Evolutionary conservation across 2,888 invertebrate genomes (phyloP).

Genomic region (Epicampocera succincta): DNA sequence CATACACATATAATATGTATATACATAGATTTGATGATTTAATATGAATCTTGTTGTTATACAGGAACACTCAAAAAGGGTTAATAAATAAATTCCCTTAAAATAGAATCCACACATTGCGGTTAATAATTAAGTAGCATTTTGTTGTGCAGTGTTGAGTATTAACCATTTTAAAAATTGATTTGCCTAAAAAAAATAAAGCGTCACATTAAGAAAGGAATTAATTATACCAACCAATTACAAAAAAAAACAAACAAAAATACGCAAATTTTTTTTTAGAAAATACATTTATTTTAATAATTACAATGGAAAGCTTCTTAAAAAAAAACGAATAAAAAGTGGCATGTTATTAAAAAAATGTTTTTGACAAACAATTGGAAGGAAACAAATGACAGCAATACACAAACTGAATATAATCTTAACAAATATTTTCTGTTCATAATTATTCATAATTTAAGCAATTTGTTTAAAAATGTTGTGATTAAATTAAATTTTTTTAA

Average conservation of each 20-base stretch:
- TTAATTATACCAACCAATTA: slow-evolving; percentile 26
- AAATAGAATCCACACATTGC: no score
- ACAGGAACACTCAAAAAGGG: no score
- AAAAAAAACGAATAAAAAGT: slow-evolving; percentile 22
- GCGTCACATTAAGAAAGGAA: slow-evolving; percentile 30
- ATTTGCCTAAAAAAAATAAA: slow-evolving; percentile 30
- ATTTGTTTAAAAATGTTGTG: slow-evolving; percentile 34
- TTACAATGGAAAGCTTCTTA: not conserved
- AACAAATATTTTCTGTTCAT: not conserved
- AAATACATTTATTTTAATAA: not conserved
- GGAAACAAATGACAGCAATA: slow-evolving; percentile 23
- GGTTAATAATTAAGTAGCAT: no score
- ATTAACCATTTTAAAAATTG: no score
- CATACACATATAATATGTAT: no score
- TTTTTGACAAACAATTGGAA: slow-evolving; percentile 18
- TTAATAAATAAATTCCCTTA: no score
- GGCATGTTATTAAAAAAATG: slow-evolving; percentile 15
- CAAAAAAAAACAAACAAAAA: slow-evolving; percentile 26
- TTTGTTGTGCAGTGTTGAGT: no score
- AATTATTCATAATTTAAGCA: slow-evolving; percentile 50
- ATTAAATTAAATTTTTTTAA: slow-evolving; percentile 47
- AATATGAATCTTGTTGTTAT: no score
- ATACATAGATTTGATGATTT: no score
- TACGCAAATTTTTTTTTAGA: not conserved
- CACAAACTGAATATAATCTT: not conserved